Evolutionary conservation across 2,888 invertebrate species (phyloP), one percentile per base, ranked within the genome.

Genomic region (Druceiella hillmani): DNA sequence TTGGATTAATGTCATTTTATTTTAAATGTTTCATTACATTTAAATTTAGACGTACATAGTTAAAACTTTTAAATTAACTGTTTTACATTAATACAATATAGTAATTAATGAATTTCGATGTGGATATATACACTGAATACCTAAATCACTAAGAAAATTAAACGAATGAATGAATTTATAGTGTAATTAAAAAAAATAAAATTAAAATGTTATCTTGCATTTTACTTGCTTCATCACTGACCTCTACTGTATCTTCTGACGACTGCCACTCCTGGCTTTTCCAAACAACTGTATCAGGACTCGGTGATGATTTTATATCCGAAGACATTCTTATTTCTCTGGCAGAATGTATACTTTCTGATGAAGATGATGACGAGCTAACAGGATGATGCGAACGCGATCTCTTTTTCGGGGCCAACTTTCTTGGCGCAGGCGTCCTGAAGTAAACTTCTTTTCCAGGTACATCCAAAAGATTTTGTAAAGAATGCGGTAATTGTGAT

Each of bases 391-490:
- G 68, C 26, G 74, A 67, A 26, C 73, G 58, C 5, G 68, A 60
- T 43, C 78, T 59, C 38, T 78, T 59, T 52, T 79, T 79, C 1
- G 78, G 77, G 54, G 76, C 77, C 12, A 74, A 65, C 47, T 76
- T 72, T 34, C 70, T 58, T 7, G 71, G 66, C 3, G 61, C 57
- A 3, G 62, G 61, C 22, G 61, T 55, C 50, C 59, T 59, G 30
- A 55, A 55, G 46, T 57, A 58, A 17, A 52, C 50, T 32, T 66
- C 64, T 52, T 73, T 74, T 11, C 56, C 58, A 5, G 76, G 75
- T 31, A 82, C 75, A 62, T 83, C 83, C 39, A 83, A 59, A 49
- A 79, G 73, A 53, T 74, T 74, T 43, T 74, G 71, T 63, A 75
- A 66, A 1, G 71, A 68, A 51, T 71, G 70, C 26, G 73, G 69